A percentile compares a stretch with the other conserved stretches of the same genome.
These are phyloP conservation scores for Sinocyclocheilus anophthalmus DNA, from an alignment of 2,113 vertebrate species.

Conservation along the genomic window DNA sequence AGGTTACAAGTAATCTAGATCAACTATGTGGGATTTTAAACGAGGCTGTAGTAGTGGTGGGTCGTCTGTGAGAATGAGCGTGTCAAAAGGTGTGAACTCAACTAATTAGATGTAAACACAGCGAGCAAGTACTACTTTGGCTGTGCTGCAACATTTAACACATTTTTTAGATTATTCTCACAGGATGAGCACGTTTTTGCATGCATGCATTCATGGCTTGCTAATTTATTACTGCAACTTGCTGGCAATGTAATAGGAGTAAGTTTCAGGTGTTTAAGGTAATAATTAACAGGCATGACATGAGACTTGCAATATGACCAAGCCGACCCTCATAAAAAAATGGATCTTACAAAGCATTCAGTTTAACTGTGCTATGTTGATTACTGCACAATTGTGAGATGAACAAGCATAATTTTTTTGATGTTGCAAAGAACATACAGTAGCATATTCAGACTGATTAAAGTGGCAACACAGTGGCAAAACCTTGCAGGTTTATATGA, in stretches of 20 bases:
- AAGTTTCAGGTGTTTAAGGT: not conserved
- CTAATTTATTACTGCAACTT: not conserved
- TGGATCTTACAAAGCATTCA: not conserved
- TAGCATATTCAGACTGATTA: no score
- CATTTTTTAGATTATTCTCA: not conserved
- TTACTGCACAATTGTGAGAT: not conserved
- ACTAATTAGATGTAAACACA: no score
- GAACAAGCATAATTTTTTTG: not conserved
- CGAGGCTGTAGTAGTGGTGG: no score
- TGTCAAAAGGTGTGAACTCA: no score
- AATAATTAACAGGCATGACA: not conserved
- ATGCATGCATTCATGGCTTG: not conserved
- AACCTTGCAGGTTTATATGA: no score
- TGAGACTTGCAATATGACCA: not conserved
- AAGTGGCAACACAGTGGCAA: no score
- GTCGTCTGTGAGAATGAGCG: no score
- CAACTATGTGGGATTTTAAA: no score
- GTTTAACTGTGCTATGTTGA: not conserved
- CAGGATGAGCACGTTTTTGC: not conserved
- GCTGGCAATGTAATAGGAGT: not conserved
- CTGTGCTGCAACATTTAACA: no score
- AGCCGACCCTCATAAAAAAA: not conserved
- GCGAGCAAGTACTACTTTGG: no score
- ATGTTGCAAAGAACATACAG: not conserved
- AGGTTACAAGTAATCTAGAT: no score